A percentile compares a stretch with the other conserved stretches of the same genome.
Conservation (phyloP, 2,797 vertebrate species). For the Columba guinea region DNA sequence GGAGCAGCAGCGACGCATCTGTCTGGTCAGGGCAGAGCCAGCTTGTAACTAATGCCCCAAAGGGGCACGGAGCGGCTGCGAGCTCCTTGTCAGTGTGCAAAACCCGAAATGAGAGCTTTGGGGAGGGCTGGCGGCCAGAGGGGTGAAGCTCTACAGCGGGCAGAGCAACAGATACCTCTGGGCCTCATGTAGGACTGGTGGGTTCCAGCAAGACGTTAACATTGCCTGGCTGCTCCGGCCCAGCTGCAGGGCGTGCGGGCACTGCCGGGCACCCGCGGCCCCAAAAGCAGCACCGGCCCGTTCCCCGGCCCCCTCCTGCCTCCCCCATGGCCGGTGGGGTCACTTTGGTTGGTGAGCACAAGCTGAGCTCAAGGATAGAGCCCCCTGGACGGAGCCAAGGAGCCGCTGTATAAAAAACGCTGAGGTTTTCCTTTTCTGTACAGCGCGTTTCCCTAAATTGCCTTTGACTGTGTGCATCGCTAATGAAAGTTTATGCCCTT, state of each 20-base stretch:
- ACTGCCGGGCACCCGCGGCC: rapidly evolving
- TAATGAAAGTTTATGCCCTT: slow-evolving; percentile 99
- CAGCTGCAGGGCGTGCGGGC: not conserved
- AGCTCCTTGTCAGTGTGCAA: not conserved
- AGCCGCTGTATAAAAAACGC: slow-evolving; percentile 83
- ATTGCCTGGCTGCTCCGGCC: not conserved
- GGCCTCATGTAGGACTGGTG: not conserved
- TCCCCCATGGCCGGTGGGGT: slow-evolving; percentile 4
- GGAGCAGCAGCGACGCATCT: slow-evolving; percentile 59
- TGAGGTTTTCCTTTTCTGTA: slow-evolving; percentile 97
- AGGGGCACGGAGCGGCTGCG: not conserved
- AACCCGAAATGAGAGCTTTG: not conserved
- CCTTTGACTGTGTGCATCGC: slow-evolving; percentile 99
- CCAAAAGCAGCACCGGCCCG: not conserved
- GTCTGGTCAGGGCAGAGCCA: slow-evolving; percentile 32
- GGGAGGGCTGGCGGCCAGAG: not conserved
- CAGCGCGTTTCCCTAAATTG: slow-evolving; percentile 97
- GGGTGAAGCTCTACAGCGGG: not conserved
- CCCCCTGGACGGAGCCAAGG: slow-evolving; percentile 72
- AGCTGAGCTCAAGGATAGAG: slow-evolving; percentile 65
- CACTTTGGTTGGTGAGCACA: slow-evolving; percentile 35
- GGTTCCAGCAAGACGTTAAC: not conserved
- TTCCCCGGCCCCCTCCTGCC: not conserved
- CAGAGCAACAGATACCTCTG: not conserved
- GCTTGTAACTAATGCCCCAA: slow-evolving; percentile 13